Evolutionary conservation across 2,888 invertebrate genomes (phyloP).

Genomic region (Ectropis crepuscularia): DNA sequence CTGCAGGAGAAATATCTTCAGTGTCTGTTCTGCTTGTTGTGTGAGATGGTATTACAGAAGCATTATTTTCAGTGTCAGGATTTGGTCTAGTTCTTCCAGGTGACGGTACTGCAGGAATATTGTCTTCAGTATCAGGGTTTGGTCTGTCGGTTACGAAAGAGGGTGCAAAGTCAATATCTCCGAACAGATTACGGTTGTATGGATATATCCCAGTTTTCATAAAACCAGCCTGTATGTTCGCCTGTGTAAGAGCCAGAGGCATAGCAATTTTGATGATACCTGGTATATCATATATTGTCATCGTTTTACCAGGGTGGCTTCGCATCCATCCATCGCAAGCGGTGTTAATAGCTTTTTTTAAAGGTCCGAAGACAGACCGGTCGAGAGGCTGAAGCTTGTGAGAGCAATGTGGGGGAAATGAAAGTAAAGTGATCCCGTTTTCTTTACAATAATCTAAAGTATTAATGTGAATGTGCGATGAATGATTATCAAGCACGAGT

Average conservation of each 20-base stretch:
- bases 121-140: background rate
- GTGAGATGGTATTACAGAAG: no score
- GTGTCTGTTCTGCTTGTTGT: no score
- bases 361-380: slow-evolving; percentile 37
- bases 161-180: slow-evolving; percentile 9
- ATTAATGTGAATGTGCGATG: no score
- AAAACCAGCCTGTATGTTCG: slow-evolving; percentile 10
- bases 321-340: slow-evolving; percentile 32
- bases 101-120: background rate
- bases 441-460: no score
- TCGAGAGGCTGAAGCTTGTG: slow-evolving; percentile 29
- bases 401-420: slow-evolving; percentile 39
- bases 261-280: slow-evolving; percentile 25
- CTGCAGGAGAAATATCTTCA: no score
- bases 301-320: slow-evolving; percentile 35
- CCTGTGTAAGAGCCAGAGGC: slow-evolving; percentile 27
- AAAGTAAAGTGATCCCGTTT: no score
- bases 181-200: background rate
- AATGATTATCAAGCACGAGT: no score
- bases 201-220: background rate
- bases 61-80: no score
- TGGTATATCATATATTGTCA: slow-evolving; percentile 36
- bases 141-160: slow-evolving; percentile 12
- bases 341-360: slow-evolving; percentile 26
- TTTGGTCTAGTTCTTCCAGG: background rate